A percentile compares a stretch with the other conserved stretches of the same genome.
phyloP scores from a whole-genome alignment of 2,888 invertebrate genomes.

The Lasioglossum figueresi region DNA sequence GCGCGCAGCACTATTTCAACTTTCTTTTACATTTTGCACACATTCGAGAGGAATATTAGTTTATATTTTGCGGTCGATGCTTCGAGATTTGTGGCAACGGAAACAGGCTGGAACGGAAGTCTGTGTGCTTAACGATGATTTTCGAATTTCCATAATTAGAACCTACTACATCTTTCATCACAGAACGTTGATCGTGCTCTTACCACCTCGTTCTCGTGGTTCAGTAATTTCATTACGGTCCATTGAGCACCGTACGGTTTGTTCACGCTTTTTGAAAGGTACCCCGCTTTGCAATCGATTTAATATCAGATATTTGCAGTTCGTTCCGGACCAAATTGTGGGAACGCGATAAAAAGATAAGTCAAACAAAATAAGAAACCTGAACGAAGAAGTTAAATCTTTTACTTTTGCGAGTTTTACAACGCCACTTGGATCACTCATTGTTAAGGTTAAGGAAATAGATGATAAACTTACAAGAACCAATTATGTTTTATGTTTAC shows the following conservation, averaged over 20 bases:
- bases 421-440: not conserved
- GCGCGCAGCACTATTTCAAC: not conserved
- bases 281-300: not conserved
- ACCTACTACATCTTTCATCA: not conserved
- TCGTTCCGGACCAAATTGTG: not conserved
- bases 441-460: not conserved
- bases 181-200: not conserved
- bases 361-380: not conserved
- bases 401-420: not conserved
- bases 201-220: not conserved
- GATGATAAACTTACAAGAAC: not conserved
- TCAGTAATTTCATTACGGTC: slow-evolving; percentile 25
- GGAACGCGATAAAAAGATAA: not conserved
- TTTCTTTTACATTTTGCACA: not conserved
- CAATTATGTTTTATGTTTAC: too few relatives aligned
- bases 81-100: not conserved
- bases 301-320: not conserved
- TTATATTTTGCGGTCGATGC: not conserved
- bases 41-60: not conserved
- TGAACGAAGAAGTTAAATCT: not conserved
- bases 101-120: slow-evolving; percentile 12
- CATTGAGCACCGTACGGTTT: slow-evolving; percentile 10
- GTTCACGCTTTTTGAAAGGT: not conserved
- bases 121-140: not conserved
- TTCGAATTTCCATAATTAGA: not conserved